phyloP scores from a whole-genome alignment of 2,797 vertebrate genomes.

The Parauchenoglanis punctatus region DNA sequence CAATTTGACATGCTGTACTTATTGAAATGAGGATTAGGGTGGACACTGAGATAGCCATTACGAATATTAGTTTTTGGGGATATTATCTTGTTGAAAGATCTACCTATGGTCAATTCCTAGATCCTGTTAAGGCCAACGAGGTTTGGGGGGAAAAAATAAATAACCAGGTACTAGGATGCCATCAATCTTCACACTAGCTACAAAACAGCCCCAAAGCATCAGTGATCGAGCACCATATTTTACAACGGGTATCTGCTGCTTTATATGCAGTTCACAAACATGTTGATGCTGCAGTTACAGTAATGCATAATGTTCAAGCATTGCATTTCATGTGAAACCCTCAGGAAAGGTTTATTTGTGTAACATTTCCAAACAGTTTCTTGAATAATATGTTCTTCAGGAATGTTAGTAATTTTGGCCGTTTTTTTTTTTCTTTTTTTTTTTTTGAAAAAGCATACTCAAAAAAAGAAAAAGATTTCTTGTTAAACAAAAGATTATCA shows the following conservation, averaged over 20 bases:
- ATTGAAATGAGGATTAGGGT: neutral
- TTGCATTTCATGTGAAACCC: neutral
- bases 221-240: slow-evolving; percentile 5
- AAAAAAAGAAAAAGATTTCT: neutral
- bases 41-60: neutral
- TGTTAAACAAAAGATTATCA: neutral
- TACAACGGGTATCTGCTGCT: neutral
- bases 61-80: neutral
- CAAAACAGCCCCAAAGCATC: neutral
- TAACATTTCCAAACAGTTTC: neutral
- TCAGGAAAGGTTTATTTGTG: neutral
- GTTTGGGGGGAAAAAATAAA: neutral
- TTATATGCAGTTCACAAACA: neutral
- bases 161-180: neutral
- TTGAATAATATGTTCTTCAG: neutral
- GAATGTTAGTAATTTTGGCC: neutral
- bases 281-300: neutral
- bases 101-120: neutral
- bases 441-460: neutral
- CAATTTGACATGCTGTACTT: neutral
- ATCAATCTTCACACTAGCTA: slow-evolving; percentile 12
- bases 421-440: neutral
- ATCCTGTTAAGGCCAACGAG: neutral
- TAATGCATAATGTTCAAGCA: neutral
- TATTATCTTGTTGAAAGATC: neutral